Evolutionary conservation across 2,797 vertebrate species (phyloP).

Genomic region (Acanthurus leucopareius): DNA sequence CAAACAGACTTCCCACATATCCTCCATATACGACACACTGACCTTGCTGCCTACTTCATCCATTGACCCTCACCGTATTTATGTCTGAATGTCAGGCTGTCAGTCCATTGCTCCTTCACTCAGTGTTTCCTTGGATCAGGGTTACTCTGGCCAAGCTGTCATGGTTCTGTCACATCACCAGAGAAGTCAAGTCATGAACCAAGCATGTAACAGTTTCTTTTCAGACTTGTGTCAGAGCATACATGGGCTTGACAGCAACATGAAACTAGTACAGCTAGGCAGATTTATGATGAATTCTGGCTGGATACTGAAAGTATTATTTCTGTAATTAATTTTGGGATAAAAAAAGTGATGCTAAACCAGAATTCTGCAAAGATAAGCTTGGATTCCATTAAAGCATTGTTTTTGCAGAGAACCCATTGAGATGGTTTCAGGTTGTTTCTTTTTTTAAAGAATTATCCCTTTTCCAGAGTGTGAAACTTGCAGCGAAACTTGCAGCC

Average conservation of each 20-base stretch:
- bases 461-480: constrained; percentile 40
- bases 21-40: constrained; percentile 27
- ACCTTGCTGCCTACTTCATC: constrained; percentile 53
- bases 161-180: constrained; percentile 28
- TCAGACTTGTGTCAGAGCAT: constrained; percentile 21
- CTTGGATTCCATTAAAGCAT: background rate
- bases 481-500: constrained; percentile 32
- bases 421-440: background rate
- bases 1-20: constrained; percentile 21
- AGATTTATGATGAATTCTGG: background rate
- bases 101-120: constrained; percentile 32
- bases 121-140: constrained; percentile 43
- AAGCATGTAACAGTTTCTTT: background rate
- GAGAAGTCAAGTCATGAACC: constrained; percentile 30
- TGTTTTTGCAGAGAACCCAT: too few relatives aligned
- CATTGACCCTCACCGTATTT: constrained; percentile 16
- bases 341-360: too few relatives aligned
- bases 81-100: constrained; percentile 39
- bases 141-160: constrained; percentile 39
- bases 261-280: background rate
- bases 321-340: background rate
- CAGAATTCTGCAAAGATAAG: background rate
- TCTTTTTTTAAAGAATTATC: constrained; percentile 14
- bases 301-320: background rate
- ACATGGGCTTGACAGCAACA: constrained; percentile 2